phyloP scores from a whole-genome alignment of 2,888 invertebrate species.

The Ochropleura leucogaster region DNA sequence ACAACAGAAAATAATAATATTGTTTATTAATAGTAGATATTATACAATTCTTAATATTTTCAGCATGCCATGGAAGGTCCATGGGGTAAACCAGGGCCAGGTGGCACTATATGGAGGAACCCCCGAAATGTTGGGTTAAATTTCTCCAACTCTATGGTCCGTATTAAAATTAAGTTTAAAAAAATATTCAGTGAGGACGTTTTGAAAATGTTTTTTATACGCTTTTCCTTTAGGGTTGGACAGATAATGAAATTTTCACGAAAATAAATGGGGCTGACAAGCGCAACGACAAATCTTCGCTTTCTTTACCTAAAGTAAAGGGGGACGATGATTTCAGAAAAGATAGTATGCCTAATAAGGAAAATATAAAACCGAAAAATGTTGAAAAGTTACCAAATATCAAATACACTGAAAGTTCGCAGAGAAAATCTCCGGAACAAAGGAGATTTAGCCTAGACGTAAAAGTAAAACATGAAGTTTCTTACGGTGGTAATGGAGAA shows the following conservation, averaged over 20 bases:
- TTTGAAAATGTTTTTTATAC: not conserved
- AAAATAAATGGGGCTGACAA: constrained; percentile 79
- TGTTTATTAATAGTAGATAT: constrained; percentile 3
- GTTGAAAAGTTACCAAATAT: constrained; percentile 83
- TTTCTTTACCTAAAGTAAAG: constrained; percentile 89
- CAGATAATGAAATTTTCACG: constrained; percentile 84
- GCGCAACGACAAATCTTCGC: constrained; percentile 82
- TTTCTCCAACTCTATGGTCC: constrained; percentile 95
- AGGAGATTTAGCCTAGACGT: constrained; percentile 63
- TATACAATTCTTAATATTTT: constrained; percentile 63
- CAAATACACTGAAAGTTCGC: constrained; percentile 68
- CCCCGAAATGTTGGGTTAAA: constrained; percentile 93
- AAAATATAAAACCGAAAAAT: constrained; percentile 73
- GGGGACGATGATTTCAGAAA: constrained; percentile 82
- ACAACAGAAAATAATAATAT: constrained; percentile 53
- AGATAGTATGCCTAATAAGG: constrained; percentile 69
- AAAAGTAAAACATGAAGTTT: constrained; percentile 59
- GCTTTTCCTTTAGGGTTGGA: constrained; percentile 82
- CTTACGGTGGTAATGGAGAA: constrained; percentile 60
- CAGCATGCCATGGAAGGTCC: constrained; percentile 88
- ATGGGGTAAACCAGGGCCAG: constrained; percentile 93
- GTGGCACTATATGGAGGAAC: constrained; percentile 94
- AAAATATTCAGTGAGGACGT: constrained; percentile 7
- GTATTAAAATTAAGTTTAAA: constrained; percentile 26
- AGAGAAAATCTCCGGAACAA: constrained; percentile 59